Percentiles rank a stretch among this genome's conserved stretches.
These are phyloP conservation scores for Chloroceryle amazona DNA, from an alignment of 2,797 vertebrate genomes.

Conservation along the genomic window DNA sequence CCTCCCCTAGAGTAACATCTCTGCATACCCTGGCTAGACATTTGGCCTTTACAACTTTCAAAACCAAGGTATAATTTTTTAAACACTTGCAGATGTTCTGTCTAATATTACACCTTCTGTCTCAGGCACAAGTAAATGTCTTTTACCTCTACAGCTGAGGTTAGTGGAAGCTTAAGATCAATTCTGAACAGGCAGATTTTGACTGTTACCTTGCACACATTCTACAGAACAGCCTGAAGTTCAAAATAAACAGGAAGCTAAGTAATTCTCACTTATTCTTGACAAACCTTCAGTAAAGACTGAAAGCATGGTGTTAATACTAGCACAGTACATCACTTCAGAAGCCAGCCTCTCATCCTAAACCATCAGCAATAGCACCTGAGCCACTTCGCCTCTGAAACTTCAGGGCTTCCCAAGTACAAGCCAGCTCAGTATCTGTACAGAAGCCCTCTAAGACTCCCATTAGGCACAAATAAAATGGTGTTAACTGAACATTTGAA, in stretches of 20 bases:
- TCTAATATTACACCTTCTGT: accelerated
- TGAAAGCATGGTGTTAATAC: neutral
- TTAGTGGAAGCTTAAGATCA: neutral
- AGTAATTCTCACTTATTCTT: neutral
- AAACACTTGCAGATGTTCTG: neutral
- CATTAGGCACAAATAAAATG: neutral
- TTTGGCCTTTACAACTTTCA: neutral
- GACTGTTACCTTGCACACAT: neutral
- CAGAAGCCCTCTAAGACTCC: neutral
- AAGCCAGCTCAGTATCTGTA: neutral
- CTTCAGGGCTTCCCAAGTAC: neutral
- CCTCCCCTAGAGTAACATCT: neutral
- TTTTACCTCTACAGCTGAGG: neutral
- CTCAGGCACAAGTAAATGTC: neutral
- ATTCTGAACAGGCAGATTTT: neutral
- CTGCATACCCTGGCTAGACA: neutral
- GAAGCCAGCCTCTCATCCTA: neutral
- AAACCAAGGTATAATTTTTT: neutral
- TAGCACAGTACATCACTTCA: neutral
- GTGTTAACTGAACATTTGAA: neutral
- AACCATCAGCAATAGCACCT: neutral
- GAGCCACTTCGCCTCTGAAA: neutral
- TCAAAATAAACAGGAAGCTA: neutral
- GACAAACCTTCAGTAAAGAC: neutral
- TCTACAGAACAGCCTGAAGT: neutral